A percentile compares a stretch with the other conserved stretches of the same genome.
These are phyloP conservation scores for Homalodisca vitripennis DNA, from an alignment of 1,140 invertebrate species.

Conservation along the genomic window DNA sequence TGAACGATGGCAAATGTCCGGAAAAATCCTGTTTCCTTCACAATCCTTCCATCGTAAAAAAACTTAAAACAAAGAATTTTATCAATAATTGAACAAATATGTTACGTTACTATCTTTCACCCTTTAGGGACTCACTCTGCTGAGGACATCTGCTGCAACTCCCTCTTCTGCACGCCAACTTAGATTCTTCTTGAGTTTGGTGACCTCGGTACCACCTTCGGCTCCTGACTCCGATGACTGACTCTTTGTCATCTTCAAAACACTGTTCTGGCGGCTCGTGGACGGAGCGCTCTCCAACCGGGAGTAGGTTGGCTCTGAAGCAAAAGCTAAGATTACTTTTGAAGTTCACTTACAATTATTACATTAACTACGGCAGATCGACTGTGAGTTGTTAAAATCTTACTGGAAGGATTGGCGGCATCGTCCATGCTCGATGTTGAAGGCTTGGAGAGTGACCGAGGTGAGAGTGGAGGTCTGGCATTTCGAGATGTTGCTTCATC, in stretches of 20 bases:
- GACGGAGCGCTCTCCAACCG: conserved; percentile 22
- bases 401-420: neutral
- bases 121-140: conserved; percentile 27
- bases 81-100: too few species aligned
- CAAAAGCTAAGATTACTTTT: neutral
- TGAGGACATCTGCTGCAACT: conserved; percentile 23
- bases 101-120: too few species aligned
- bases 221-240: conserved; percentile 6
- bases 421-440: conserved; percentile 2
- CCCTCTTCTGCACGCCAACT: conserved; percentile 38
- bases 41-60: too few species aligned
- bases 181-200: conserved; percentile 37
- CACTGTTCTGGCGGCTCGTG: conserved; percentile 26
- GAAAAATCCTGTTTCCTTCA: too few species aligned
- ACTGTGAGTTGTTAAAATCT: too few species aligned
- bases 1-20: too few species aligned
- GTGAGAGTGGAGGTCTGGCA: neutral
- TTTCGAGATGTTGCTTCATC: neutral
- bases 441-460: conserved; percentile 4
- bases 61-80: too few species aligned
- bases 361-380: too few species aligned
- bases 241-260: conserved; percentile 25
- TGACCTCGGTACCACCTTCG: conserved; percentile 6
- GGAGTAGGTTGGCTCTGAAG: conserved; percentile 25
- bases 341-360: too few species aligned